A percentile compares a stretch with the other conserved stretches of the same genome.
These are phyloP conservation scores for Coracopsis vasa DNA, from an alignment of 2,113 vertebrate genomes.

Conservation along the genomic window DNA sequence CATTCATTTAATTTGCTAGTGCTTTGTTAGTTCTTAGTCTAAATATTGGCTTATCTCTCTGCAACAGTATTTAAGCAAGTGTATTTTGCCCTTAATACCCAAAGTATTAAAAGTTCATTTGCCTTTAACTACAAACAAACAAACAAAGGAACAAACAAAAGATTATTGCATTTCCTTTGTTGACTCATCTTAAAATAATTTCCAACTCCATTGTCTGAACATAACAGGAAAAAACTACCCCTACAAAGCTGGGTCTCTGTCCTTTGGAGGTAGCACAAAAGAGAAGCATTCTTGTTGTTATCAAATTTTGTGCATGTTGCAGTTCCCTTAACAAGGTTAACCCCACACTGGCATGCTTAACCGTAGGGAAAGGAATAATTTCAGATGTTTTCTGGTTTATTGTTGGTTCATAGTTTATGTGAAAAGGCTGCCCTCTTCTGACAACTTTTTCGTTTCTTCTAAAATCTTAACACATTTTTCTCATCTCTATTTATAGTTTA, in stretches of 20 bases:
- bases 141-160: not conserved
- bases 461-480: not conserved
- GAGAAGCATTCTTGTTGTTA: not conserved
- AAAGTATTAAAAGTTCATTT: not conserved
- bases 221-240: not conserved
- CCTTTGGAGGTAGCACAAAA: not conserved
- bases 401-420: constrained; percentile 25
- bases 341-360: not conserved
- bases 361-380: not conserved
- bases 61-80: not conserved
- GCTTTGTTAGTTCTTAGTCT: not conserved
- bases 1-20: not conserved
- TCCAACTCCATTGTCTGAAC: not conserved
- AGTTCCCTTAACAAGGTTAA: not conserved
- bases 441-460: not conserved
- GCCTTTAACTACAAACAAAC: not conserved
- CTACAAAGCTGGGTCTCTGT: not conserved
- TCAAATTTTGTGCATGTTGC: not conserved
- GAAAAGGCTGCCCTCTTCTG: constrained; percentile 72
- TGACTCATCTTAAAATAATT: not conserved
- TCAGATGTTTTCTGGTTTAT: not conserved
- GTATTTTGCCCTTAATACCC: not conserved
- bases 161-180: not conserved
- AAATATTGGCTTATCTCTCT: not conserved
- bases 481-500: not conserved